Conservation (phyloP, 23 tunicate genomes). For the Halocynthia roretzi region DNA sequence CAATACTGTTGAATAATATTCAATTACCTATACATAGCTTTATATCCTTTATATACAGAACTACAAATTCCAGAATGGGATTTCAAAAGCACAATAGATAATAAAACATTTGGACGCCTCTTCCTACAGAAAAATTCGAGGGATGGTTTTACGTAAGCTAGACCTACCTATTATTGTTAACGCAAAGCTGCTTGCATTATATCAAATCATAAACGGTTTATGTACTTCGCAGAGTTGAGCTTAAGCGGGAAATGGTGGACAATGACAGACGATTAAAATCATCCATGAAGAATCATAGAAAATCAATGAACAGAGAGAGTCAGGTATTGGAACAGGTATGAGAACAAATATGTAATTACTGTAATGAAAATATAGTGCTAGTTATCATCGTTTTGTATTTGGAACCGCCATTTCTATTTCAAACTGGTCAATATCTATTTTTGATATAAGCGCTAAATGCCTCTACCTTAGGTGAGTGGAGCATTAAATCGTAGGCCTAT, state of each 20-base stretch:
- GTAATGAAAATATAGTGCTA: no score
- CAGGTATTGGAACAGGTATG: constrained; percentile 44
- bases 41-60: constrained; percentile 11
- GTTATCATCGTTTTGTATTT: no score
- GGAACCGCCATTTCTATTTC: no score
- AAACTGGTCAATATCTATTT: no score
- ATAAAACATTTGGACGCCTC: constrained; percentile 28
- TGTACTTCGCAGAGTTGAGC: constrained; percentile 25
- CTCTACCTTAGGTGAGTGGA: no score
- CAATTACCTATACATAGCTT: neutral
- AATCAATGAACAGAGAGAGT: constrained; percentile 21
- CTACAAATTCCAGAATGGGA: constrained; percentile 70
- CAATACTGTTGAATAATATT: neutral
- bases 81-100: constrained; percentile 46
- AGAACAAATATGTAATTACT: neutral
- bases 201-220: neutral
- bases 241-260: constrained; percentile 68
- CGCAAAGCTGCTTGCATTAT: no score
- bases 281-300: constrained; percentile 43
- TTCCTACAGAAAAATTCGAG: constrained; percentile 55
- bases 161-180: neutral
- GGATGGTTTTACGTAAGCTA: constrained; percentile 44
- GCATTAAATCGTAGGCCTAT: no score
- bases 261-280: constrained; percentile 48
- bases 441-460: no score